Base-by-base conservation (phyloP, 2,888 invertebrate genomes). In the Dasypolia templi region DNA sequence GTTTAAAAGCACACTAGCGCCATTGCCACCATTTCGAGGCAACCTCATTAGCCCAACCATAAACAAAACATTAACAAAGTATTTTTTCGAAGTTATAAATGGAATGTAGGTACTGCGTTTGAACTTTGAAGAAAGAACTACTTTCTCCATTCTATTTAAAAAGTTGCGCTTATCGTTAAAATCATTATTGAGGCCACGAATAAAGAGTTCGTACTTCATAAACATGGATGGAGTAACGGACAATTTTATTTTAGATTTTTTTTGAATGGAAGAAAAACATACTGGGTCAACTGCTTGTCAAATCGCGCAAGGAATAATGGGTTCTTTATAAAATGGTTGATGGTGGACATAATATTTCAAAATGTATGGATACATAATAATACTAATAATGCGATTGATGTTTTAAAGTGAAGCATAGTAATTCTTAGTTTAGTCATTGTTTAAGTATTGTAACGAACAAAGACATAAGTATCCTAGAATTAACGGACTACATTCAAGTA, bases 61-160 rank as follows among this genome's bases (percentile, higher is more conserved):
- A 87, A 80, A 86, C 84, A 82, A 86, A 79, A 84, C 74, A 65
- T 63, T 62, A 77, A 78, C 77, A 78, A 80, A 77, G 69, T 67
- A 64, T 71, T 77, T 84, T n/a, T 82, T 76, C 65, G 63, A 77
- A 78, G 75, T 86, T 67, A 72, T 67, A 85, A 86, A 77, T 76
- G 76, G 88, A 87, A 88, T 78, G 72, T n/a, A n/a, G n/a, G n/a
- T 69, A 51, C 77, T 74, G 46, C 62, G 72, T 75, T 80, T 64
- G 73, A 74, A 84, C 65, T 73, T 79, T 64, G 62, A 74, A 86
- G 79, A 83, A 82, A 75, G 70, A 84, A 84, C 74, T 70, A 81
- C 85, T 86, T 87, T 87, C 88, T 85, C 77, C 64, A 84, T 86
- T 82, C 85, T 83, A 77, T 87, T 88, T 86, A 82, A 84, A 83